phyloP scores from a whole-genome alignment of 2,888 invertebrate genomes.

The Leucophenga montana region DNA sequence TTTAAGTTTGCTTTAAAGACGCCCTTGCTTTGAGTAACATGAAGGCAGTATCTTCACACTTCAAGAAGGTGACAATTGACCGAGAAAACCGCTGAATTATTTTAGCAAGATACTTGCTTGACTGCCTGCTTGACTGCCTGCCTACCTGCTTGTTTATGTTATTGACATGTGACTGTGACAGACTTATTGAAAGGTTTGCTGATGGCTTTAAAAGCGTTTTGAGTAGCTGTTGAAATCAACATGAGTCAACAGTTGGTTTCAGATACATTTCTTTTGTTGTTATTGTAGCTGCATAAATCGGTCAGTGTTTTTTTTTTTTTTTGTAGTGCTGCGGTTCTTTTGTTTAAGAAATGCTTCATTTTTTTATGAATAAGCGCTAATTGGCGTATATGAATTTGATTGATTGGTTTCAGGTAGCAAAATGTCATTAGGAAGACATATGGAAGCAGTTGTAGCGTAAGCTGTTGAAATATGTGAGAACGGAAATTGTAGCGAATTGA shows the following conservation, averaged over 20 bases:
- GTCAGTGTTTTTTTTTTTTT: constrained; percentile 23
- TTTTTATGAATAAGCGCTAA: constrained; percentile 4
- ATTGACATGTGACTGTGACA: constrained; percentile 40
- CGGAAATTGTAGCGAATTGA: neutral
- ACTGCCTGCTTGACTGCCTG: too few relatives aligned
- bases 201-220: neutral
- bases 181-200: constrained; percentile 53
- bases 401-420: constrained; percentile 20
- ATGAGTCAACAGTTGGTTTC: constrained; percentile 48
- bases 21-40: neutral
- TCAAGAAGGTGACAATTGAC: constrained; percentile 10
- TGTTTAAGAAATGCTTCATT: neutral
- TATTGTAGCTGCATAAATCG: neutral
- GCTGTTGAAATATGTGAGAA: neutral
- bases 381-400: constrained; percentile 6
- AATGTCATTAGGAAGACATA: neutral
- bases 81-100: constrained; percentile 17
- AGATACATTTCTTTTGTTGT: too few relatives aligned
- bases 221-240: constrained; percentile 45
- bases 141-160: constrained; percentile 17
- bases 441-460: neutral
- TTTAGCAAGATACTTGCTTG: constrained; percentile 6
- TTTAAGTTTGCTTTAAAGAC: neutral
- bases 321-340: constrained; percentile 39
- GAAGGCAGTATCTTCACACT: neutral